Base-by-base conservation (phyloP, 2,797 vertebrate genomes). In the Propithecus deckenii region DNA sequence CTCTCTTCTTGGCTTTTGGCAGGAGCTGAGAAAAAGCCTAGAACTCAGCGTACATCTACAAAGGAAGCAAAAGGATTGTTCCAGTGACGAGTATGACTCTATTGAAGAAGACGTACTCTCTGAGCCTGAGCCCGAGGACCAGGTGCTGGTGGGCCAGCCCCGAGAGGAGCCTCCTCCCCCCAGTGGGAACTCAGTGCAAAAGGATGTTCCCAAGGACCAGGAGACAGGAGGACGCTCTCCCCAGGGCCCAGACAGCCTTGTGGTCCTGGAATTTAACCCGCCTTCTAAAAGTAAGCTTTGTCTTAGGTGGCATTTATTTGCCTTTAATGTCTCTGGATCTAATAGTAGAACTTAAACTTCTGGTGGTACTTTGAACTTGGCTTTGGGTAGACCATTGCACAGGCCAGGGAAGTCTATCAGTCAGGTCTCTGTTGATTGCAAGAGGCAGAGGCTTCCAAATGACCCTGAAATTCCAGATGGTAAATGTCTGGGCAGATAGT, bases 41-140 rank as follows among this genome's bases (percentile, higher is more conserved):
- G 99, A 99, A 98, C 98, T 98, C 76, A 98, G 95, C 75, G 67
- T 96, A n/a, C 97, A 98, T 94, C 98, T 99, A 96, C 98, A 98
- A 32, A 98, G 97, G 67, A 98, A 98, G 97, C 98, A 97, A 15
- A 96, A 98, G 15, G 98, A 98, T 59, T 98, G 98, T 4, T 98
- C 98, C 0, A 99, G 99, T 84, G 99, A 99, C 94, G 99, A 99
- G 97, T 99, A 98, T 0, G 98, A 98, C 86, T 98, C 98, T 61
- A 97, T 99, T 7, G 99, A 99, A 48, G 99, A 99, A 92, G 99
- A 99, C 41, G 99, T 99, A 96, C 98, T 99, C 95, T 99, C 99
- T 88, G 99, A 99, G 96, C 98, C 99, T 5, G 98, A 99, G 23
- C 98, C 99, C 59, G 98, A 98, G 80, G 99, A 99, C 75, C 99